phyloP scores from a whole-genome alignment of 1,140 invertebrate genomes.

The Ostrea edulis region DNA sequence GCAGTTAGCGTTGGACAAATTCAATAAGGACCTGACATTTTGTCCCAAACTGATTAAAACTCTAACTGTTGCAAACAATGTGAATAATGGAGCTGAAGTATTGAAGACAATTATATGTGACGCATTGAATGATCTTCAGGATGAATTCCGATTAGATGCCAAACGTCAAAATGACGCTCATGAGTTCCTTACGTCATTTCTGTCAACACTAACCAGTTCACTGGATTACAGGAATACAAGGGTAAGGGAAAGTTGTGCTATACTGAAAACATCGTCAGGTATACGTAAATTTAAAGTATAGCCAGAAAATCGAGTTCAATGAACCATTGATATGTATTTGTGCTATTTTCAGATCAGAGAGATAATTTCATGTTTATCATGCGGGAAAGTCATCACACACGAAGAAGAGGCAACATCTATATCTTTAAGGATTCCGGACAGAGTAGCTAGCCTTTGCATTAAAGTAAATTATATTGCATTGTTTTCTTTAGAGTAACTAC shows the following conservation, averaged over 20 bases:
- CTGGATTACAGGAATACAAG: neutral
- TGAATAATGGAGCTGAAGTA: neutral
- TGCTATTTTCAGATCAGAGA: neutral
- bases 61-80: neutral
- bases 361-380: neutral
- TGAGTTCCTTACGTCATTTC: neutral
- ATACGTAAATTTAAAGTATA: no score
- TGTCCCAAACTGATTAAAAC: neutral
- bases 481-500: no score
- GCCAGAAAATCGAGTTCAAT: neutral
- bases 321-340: neutral
- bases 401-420: conserved; percentile 1
- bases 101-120: neutral
- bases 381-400: conserved; percentile 9
- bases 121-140: neutral
- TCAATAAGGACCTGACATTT: neutral
- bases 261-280: neutral
- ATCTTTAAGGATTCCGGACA: neutral
- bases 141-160: neutral
- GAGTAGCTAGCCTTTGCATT: neutral
- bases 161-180: conserved; percentile 5
- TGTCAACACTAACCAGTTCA: neutral
- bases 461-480: neutral
- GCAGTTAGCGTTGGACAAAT: conserved; percentile 13
- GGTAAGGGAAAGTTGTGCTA: neutral